Percentiles rank a stretch among this genome's conserved stretches.
Evolutionary conservation across 2,888 invertebrate genomes (phyloP).

Genomic region (Scaptomyza tumidula): DNA sequence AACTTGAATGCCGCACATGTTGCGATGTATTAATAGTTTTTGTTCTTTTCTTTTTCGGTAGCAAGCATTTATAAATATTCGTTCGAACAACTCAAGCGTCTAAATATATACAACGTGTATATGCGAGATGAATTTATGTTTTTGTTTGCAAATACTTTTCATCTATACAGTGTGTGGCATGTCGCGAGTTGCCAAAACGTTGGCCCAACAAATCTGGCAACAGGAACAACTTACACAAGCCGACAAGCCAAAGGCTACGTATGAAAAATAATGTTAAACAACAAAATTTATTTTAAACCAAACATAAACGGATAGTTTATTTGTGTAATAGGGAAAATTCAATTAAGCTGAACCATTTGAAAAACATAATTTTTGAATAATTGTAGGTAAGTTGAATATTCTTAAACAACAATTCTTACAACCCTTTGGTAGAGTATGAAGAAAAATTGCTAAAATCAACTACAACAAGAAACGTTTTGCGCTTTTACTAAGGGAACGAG

Average conservation of each 20-base stretch:
- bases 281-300: conserved; percentile 66
- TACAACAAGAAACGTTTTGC: conserved; percentile 39
- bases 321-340: not conserved
- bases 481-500: conserved; percentile 65
- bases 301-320: conserved; percentile 4
- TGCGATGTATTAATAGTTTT: conserved; percentile 35
- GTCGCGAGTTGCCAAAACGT: conserved; percentile 62
- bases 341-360: not conserved
- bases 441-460: conserved; percentile 44
- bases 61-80: conserved; percentile 64
- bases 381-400: too few relatives aligned
- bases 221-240: conserved; percentile 38
- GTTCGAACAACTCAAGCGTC: conserved; percentile 39
- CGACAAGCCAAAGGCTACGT: conserved; percentile 39
- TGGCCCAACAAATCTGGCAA: conserved; percentile 45
- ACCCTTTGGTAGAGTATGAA: too few relatives aligned
- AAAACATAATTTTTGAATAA: too few relatives aligned
- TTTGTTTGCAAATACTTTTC: conserved; percentile 80
- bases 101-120: conserved; percentile 43
- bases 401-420: too few relatives aligned
- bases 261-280: conserved; percentile 49
- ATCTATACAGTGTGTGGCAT: conserved; percentile 40
- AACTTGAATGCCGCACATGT: conserved; percentile 23
- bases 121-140: conserved; percentile 71
- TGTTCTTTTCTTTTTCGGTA: conserved; percentile 16